Conservation (phyloP, 2,113 vertebrate species). For the Misgurnus anguillicaudatus region DNA sequence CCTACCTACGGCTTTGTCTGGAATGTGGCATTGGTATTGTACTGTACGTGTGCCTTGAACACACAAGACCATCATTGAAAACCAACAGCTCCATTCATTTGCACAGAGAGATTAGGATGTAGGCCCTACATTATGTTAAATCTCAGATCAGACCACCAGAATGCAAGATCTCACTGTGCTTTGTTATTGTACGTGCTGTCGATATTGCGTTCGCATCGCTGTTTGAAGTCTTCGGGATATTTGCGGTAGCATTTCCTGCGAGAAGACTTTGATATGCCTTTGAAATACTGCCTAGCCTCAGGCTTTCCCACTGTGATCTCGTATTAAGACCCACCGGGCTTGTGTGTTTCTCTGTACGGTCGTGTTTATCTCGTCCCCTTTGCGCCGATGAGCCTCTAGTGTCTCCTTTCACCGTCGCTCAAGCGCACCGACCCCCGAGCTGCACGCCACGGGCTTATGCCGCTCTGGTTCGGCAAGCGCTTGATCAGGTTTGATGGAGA, state of each 20-base stretch:
- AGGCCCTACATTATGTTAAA: background rate
- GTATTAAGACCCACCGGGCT: conserved; percentile 46
- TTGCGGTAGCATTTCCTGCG: conserved; percentile 18
- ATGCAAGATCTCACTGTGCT: background rate
- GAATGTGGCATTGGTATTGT: too few relatives aligned
- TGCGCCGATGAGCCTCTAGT: conserved; percentile 28
- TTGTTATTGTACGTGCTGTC: background rate
- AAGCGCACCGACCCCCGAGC: background rate
- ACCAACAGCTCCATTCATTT: conserved; percentile 6
- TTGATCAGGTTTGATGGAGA: conserved; percentile 26
- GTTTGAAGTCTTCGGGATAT: conserved; percentile 35
- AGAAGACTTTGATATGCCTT: conserved; percentile 42
- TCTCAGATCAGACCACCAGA: background rate
- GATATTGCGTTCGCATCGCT: background rate
- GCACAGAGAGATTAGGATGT: background rate
- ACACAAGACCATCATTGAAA: conserved; percentile 1
- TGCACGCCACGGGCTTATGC: background rate
- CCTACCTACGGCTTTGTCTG: too few relatives aligned
- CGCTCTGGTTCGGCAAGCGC: background rate
- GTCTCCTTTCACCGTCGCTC: conserved; percentile 6
- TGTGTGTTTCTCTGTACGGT: conserved; percentile 31
- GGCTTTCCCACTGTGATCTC: conserved; percentile 33
- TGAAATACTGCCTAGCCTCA: conserved; percentile 43
- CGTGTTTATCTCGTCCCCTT: conserved; percentile 27
- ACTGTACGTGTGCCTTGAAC: background rate